A percentile compares a stretch with the other conserved stretches of the same genome.
phyloP scores from a whole-genome alignment of 2,113 vertebrate genomes.

The Parus major region DNA sequence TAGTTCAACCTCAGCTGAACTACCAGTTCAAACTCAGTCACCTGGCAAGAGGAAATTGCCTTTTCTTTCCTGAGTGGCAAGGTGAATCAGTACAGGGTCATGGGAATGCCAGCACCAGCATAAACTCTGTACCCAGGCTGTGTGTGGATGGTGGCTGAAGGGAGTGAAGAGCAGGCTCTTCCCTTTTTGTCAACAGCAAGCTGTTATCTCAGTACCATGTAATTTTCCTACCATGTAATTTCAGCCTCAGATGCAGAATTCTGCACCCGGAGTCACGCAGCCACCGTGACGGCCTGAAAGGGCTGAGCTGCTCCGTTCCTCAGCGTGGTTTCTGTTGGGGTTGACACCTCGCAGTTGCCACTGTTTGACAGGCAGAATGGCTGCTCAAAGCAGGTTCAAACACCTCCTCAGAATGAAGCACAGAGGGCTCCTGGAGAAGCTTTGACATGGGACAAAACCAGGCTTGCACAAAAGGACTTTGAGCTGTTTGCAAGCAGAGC shows the following conservation, averaged over 20 bases:
- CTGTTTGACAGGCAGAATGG: not conserved
- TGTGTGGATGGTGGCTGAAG: not conserved
- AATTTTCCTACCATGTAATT: conserved; percentile 48
- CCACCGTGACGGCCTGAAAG: not conserved
- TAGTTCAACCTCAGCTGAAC: too few relatives aligned
- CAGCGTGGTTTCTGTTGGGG: not conserved
- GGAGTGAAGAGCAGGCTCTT: not conserved
- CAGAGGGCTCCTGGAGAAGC: not conserved
- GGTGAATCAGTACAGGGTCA: not conserved
- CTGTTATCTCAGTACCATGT: conserved; percentile 2
- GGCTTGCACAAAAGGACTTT: not conserved
- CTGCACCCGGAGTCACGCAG: not conserved
- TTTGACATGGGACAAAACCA: not conserved
- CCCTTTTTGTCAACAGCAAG: not conserved
- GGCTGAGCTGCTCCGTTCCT: not conserved
- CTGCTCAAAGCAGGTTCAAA: not conserved
- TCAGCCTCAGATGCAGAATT: conserved; percentile 20
- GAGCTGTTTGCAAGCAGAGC: not conserved
- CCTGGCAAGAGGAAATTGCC: not conserved
- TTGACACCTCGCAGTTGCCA: not conserved
- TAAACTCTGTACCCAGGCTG: not conserved
- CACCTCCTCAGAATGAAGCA: not conserved
- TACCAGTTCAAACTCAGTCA: not conserved
- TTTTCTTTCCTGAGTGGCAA: not conserved
- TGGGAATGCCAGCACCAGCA: not conserved